phyloP scores from a whole-genome alignment of 1,140 invertebrate genomes.

The Eciton burchellii region DNA sequence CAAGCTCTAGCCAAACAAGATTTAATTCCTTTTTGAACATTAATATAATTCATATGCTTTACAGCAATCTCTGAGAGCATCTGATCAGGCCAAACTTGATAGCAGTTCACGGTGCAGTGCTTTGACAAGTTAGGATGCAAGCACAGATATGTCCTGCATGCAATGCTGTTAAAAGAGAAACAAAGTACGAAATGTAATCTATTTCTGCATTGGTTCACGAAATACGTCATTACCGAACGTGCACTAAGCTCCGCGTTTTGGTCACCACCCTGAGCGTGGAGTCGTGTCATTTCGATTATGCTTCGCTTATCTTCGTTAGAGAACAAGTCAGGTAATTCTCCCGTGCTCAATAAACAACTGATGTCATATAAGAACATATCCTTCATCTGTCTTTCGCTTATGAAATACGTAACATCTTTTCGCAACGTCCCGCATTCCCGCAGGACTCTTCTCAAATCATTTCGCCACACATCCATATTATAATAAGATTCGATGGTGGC shows the following conservation, averaged over 20 bases:
- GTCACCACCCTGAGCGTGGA: conserved; percentile 84
- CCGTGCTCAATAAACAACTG: conserved; percentile 88
- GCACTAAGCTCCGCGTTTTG: conserved; percentile 87
- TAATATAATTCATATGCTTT: conserved; percentile 88
- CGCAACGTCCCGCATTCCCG: conserved; percentile 86
- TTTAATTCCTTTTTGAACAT: conserved; percentile 84
- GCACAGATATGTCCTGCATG: conserved; percentile 84
- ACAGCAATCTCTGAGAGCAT: conserved; percentile 89
- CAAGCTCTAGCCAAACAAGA: conserved; percentile 85
- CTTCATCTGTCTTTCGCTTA: conserved; percentile 88
- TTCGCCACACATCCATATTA: conserved; percentile 86
- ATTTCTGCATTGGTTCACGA: conserved; percentile 87
- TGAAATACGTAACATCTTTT: conserved; percentile 87
- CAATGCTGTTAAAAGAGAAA: conserved; percentile 87
- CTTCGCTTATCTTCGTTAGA: conserved; percentile 87
- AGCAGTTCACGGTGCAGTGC: conserved; percentile 91
- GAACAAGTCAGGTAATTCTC: conserved; percentile 89
- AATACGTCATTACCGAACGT: conserved; percentile 87
- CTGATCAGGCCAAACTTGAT: conserved; percentile 90
- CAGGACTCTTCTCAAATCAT: conserved; percentile 88
- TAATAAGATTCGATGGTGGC: conserved; percentile 87
- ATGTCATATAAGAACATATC: conserved; percentile 88
- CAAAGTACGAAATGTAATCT: conserved; percentile 90
- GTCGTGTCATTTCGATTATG: conserved; percentile 86
- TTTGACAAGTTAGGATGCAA: conserved; percentile 89